Evolutionary conservation across 2,113 vertebrate species (phyloP).

Genomic region (Paralichthys olivaceus): DNA sequence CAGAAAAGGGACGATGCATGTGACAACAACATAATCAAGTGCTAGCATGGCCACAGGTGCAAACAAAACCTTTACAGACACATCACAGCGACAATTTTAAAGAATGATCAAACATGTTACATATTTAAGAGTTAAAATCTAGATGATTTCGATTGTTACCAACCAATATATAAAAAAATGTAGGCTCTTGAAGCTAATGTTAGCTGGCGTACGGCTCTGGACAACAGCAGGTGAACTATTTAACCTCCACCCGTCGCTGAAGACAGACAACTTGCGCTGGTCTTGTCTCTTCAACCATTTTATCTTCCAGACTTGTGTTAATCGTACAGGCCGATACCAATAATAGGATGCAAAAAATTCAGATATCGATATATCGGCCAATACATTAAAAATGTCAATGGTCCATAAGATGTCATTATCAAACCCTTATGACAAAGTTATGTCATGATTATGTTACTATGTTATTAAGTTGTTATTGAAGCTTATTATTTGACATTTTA

Average conservation of each 20-base stretch:
- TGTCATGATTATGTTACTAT: too few relatives aligned
- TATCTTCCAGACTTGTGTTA: neutral
- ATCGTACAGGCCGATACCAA: too few relatives aligned
- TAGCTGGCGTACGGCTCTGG: neutral
- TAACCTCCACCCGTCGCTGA: neutral
- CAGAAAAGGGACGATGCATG: neutral
- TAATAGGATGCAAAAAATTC: too few relatives aligned
- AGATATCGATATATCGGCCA: too few relatives aligned
- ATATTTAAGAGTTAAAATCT: neutral
- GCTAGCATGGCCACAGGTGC: conserved; percentile 14
- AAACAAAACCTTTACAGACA: neutral
- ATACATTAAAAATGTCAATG: too few relatives aligned
- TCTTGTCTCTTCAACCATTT: neutral
- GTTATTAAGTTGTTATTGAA: too few relatives aligned
- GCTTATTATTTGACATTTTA: too few relatives aligned
- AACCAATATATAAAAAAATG: neutral
- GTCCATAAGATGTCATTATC: too few relatives aligned
- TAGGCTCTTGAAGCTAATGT: neutral
- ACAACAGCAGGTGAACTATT: neutral
- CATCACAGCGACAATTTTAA: neutral
- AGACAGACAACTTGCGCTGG: neutral
- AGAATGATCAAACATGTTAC: neutral
- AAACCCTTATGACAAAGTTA: too few relatives aligned
- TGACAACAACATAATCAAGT: conserved; percentile 26
- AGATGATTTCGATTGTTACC: neutral